Conservation (phyloP, 2,113 vertebrate species). For the Tricholaema leucomelas region DNA sequence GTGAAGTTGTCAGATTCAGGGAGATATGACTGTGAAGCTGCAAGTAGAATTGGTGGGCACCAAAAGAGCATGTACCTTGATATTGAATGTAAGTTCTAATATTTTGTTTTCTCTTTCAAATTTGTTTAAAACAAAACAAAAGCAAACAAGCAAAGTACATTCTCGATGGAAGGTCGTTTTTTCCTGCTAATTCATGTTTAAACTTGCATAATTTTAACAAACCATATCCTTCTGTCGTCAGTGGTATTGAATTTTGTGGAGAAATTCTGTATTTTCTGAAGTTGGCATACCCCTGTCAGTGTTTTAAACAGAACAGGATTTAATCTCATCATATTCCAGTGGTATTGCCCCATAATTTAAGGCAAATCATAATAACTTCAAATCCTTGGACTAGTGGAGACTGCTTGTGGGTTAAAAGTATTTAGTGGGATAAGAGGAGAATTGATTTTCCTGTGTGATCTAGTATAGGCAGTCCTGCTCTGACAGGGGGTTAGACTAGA, state of each 20-base stretch:
- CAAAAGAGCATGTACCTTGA: slow-evolving; percentile 99
- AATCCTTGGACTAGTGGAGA: neutral
- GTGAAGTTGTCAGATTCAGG: slow-evolving; percentile 89
- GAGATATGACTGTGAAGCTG: slow-evolving; percentile 95
- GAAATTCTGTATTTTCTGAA: neutral
- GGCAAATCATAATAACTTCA: neutral
- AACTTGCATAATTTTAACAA: neutral
- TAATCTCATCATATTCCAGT: neutral
- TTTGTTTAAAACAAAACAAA: neutral
- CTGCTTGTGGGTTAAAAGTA: neutral
- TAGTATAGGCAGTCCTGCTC: no score
- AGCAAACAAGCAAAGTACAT: neutral
- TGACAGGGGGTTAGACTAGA: no score
- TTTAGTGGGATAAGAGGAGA: neutral
- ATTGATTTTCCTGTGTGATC: neutral
- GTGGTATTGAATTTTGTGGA: neutral
- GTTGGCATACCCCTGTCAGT: neutral
- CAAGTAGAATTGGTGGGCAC: slow-evolving; percentile 95
- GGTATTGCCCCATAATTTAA: neutral
- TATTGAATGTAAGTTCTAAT: slow-evolving; percentile 89
- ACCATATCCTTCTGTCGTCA: neutral
- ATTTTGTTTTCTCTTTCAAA: slow-evolving; percentile 31
- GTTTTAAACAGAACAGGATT: neutral
- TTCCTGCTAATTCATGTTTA: neutral
- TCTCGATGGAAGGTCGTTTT: slow-evolving; percentile 20